Base-by-base conservation (phyloP, 2,888 invertebrate genomes). In the Sesamia inferens region DNA sequence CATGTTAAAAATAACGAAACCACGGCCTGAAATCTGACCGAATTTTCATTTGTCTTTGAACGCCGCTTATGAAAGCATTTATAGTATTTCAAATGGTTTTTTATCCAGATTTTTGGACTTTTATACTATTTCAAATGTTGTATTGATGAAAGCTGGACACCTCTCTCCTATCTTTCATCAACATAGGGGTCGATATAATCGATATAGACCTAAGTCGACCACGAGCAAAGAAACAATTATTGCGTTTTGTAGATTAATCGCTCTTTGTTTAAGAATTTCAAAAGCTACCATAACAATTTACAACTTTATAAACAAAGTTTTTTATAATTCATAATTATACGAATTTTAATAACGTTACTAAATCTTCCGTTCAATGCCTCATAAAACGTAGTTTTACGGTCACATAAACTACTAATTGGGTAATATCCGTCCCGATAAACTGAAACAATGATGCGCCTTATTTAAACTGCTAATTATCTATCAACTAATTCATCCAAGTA, bases 401-500 rank as follows among this genome's bases (percentile, higher is more conserved):
- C 68, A 71, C 74, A 74, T 74, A 51, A 74, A 64, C 57, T 42
- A 67, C 55, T 72, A 79, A 85, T 83, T 80, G 31, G 31, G 31
- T 31, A 79, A 85, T 78, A 76, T 75, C 73, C 63, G 72, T 57
- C 24, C 54, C 62, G 73, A 58, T 76, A 76, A 79, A 81, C 68
- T 76, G 64, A 76, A 83, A 84, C 78, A 82, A 79, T 81, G 74
- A 83, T 61, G 24, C 74, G 81, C 78, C 64, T 79, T 80, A 83
- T 88, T 86, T 69, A 79, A 85, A 83, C 77, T 67, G 78, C 76
- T 88, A 85, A 88, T 87, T 88, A 87, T 84, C 81, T 85, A 85
- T 85, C 79, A 87, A 88, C 85, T 87, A 88, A 90, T 89, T 88
- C 85, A 85, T 84, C 85, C 83, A 86, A 88, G 86, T 85, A 87